Evolutionary conservation across 2,888 invertebrate genomes (phyloP).

Genomic region (Saturnia japonica): DNA sequence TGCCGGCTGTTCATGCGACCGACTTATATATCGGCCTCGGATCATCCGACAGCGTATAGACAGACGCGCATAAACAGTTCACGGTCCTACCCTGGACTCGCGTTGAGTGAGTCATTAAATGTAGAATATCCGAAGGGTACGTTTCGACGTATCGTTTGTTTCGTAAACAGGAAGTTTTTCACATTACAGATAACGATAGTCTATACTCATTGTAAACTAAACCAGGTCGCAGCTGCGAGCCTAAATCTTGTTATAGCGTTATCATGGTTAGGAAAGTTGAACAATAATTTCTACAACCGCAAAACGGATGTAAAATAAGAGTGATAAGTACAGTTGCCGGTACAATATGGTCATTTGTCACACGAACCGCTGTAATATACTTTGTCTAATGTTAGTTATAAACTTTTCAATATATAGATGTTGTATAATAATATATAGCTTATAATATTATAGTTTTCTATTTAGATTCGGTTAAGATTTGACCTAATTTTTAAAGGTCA

Average conservation of each 20-base stretch:
- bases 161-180: conserved; percentile 53
- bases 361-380: background rate
- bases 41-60: conserved; percentile 72
- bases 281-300: conserved; percentile 4
- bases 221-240: conserved; percentile 20
- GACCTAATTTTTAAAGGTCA: background rate
- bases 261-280: conserved; percentile 13
- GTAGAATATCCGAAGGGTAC: conserved; percentile 56
- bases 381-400: background rate
- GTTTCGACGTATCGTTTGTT: conserved; percentile 26
- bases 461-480: background rate
- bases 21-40: conserved; percentile 80
- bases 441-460: background rate
- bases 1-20: conserved; percentile 68
- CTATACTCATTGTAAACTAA: conserved; percentile 28
- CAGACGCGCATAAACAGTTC: conserved; percentile 69
- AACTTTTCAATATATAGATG: too few species aligned
- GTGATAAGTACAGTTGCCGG: background rate
- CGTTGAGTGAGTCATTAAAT: conserved; percentile 57
- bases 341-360: background rate
- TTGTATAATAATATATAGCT: background rate
- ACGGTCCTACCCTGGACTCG: conserved; percentile 75
- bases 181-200: conserved; percentile 18
- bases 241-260: conserved; percentile 4
- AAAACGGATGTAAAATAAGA: background rate